Percentiles rank a stretch among this genome's conserved stretches.
Conservation (phyloP, 2,113 vertebrate species). For the Erythrocebus patas region DNA sequence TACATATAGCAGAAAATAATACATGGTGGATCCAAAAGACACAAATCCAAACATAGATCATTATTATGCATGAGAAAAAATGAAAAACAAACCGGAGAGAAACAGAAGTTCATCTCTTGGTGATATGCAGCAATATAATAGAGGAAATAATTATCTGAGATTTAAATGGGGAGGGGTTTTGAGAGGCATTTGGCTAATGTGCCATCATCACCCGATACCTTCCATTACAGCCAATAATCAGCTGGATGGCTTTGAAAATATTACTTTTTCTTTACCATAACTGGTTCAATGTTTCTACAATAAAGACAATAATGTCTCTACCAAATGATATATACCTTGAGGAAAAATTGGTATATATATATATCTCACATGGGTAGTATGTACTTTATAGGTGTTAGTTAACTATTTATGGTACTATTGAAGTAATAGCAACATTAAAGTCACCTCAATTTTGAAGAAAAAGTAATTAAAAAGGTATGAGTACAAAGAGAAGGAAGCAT, state of each 20-base stretch:
- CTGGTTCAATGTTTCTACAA: neutral
- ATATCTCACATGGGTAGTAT: neutral
- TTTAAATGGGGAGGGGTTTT: neutral
- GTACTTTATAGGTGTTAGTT: neutral
- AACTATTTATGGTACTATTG: neutral
- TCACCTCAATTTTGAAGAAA: neutral
- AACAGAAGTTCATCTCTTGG: neutral
- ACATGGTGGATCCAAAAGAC: neutral
- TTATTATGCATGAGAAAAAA: neutral
- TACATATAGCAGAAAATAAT: neutral
- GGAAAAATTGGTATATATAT: neutral
- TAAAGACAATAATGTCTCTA: neutral
- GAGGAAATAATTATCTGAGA: neutral
- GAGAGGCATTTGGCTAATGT: neutral
- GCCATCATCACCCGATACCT: neutral
- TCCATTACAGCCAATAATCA: neutral
- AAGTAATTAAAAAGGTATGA: neutral
- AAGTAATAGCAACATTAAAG: neutral
- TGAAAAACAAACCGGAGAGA: neutral
- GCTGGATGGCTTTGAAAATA: neutral
- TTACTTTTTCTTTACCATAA: neutral
- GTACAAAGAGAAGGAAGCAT: neutral
- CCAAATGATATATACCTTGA: neutral
- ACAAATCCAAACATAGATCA: neutral
- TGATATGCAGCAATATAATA: neutral